Conservation (phyloP, 2,113 vertebrate species). For the Embiotoca jacksoni region DNA sequence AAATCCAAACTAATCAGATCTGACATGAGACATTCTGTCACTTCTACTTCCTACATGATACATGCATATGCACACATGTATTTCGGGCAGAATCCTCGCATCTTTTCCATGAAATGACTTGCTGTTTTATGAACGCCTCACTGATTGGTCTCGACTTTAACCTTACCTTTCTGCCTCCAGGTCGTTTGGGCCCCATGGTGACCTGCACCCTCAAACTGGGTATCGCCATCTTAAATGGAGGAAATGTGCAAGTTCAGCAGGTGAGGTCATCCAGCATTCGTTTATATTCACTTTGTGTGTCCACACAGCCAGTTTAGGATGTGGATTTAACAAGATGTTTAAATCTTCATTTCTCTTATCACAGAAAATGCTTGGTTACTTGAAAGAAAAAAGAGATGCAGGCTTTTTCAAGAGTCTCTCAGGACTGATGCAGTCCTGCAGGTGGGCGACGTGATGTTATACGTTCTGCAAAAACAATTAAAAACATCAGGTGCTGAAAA, state of each 20-base stretch:
- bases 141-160: not conserved
- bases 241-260: conserved; percentile 95
- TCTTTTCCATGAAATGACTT: no score
- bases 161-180: conserved; percentile 72
- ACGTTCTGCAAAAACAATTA: not conserved
- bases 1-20: no score
- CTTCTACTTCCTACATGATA: no score
- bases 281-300: no score
- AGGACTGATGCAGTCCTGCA: conserved; percentile 98
- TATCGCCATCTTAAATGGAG: conserved; percentile 96
- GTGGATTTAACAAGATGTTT: not conserved
- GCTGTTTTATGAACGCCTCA: not conserved
- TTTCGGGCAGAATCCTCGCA: no score
- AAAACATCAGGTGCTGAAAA: not conserved
- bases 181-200: conserved; percentile 93
- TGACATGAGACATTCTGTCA: no score
- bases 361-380: conserved; percentile 98
- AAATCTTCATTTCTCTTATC: conserved; percentile 21
- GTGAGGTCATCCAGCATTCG: conserved; percentile 51
- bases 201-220: conserved; percentile 96
- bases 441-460: conserved; percentile 85
- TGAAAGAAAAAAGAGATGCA: conserved; percentile 97
- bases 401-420: conserved; percentile 98
- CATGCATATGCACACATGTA: no score
- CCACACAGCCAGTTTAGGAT: not conserved